Conservation (phyloP, 2,888 invertebrate genomes). For the Nectonema munidae region DNA sequence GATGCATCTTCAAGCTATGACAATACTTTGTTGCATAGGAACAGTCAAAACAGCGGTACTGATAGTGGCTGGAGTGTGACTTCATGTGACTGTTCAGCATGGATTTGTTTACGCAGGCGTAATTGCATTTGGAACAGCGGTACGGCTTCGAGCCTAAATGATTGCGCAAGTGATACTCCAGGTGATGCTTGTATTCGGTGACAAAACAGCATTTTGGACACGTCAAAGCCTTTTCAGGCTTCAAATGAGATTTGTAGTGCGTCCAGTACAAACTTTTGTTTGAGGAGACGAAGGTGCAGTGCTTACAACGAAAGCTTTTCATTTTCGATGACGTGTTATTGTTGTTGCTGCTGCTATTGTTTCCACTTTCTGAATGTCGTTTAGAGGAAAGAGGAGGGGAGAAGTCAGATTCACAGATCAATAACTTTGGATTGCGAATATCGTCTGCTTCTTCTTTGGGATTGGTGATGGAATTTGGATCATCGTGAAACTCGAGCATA, state of each 20-base stretch:
- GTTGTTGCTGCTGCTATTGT: neutral
- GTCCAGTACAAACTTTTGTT: constrained; percentile 74
- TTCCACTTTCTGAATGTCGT: neutral
- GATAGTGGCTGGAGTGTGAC: constrained; percentile 36
- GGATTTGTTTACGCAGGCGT: constrained; percentile 62
- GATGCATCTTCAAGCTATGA: constrained; percentile 70
- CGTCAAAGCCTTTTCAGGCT: constrained; percentile 52
- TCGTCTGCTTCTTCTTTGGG: neutral
- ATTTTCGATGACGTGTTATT: constrained; percentile 19
- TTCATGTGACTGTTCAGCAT: constrained; percentile 95
- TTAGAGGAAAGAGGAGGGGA: no score
- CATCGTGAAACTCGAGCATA: constrained; percentile 27
- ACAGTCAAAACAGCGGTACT: constrained; percentile 46
- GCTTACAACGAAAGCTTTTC: constrained; percentile 63
- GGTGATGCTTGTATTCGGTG: constrained; percentile 87
- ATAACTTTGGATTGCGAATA: neutral
- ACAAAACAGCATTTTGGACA: constrained; percentile 80
- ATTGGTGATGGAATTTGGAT: constrained; percentile 1
- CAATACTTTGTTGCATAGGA: constrained; percentile 87
- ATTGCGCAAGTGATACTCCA: constrained; percentile 77
- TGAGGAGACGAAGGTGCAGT: constrained; percentile 46
- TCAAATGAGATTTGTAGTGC: constrained; percentile 56
- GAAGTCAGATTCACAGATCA: no score
- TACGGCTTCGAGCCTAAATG: constrained; percentile 79
- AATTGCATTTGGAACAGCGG: constrained; percentile 32